Conservation (phyloP, 2,797 vertebrate genomes). For the Anolis apletophallus region DNA sequence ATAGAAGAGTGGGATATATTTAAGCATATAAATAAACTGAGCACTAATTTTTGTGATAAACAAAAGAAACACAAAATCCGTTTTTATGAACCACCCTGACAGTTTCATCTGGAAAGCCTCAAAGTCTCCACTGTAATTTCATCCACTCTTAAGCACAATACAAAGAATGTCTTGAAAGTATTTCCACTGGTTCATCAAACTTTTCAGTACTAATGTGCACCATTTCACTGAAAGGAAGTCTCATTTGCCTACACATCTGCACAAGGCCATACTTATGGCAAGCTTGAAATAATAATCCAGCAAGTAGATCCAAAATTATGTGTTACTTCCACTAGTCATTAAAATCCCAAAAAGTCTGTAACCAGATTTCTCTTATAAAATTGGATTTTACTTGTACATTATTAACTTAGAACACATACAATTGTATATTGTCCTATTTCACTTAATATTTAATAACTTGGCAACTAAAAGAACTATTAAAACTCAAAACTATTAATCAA, state of each 20-base stretch:
- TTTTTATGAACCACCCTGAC: not conserved
- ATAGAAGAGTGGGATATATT: not conserved
- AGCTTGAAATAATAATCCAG: not conserved
- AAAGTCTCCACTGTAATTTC: not conserved
- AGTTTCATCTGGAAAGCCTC: not conserved
- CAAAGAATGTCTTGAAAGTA: not conserved
- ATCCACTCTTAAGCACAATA: not conserved
- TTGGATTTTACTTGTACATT: not conserved
- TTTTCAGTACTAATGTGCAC: not conserved
- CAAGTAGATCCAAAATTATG: not conserved
- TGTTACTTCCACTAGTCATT: not conserved
- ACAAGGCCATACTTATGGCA: not conserved
- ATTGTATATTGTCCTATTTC: too few species aligned
- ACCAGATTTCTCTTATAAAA: not conserved
- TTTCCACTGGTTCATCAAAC: not conserved
- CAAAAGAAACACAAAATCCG: not conserved
- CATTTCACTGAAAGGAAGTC: not conserved
- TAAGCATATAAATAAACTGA: not conserved
- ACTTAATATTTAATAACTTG: not conserved
- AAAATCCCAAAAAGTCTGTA: conserved; percentile 5
- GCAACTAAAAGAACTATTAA: not conserved
- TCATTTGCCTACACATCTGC: not conserved
- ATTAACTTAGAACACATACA: not conserved
- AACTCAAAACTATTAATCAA: not conserved
- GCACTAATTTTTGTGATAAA: not conserved